A percentile compares a stretch with the other conserved stretches of the same genome.
These are phyloP conservation scores for Cyanoramphus novaezelandiae DNA, from an alignment of 2,113 vertebrate species.

Conservation along the genomic window DNA sequence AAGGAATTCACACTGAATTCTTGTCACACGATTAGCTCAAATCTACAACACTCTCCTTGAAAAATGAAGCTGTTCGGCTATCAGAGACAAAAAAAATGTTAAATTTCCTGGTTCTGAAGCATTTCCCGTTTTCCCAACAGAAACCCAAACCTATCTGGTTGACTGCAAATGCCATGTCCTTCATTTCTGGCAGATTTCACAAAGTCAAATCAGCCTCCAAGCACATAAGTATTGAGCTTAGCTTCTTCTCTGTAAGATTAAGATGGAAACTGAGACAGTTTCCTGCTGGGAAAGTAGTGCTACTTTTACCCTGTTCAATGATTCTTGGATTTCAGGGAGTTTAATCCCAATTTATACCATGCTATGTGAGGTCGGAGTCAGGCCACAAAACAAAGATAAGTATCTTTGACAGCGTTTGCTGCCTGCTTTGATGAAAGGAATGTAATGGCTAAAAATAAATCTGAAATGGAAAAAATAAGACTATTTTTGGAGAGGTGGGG, in stretches of 20 bases:
- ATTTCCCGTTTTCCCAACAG: background rate
- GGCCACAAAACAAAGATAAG: background rate
- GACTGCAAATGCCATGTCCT: background rate
- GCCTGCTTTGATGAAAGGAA: background rate
- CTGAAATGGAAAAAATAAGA: background rate
- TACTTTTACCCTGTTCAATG: background rate
- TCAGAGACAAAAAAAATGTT: background rate
- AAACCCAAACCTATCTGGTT: background rate
- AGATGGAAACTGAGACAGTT: background rate
- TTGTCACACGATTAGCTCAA: accelerated
- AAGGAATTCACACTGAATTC: background rate
- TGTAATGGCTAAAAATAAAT: background rate
- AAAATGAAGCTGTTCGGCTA: background rate
- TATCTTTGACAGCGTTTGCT: background rate
- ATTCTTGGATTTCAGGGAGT: background rate
- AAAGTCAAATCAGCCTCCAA: background rate
- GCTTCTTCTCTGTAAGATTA: background rate
- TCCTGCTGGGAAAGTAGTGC: background rate
- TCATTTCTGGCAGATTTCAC: background rate
- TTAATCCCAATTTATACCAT: background rate
- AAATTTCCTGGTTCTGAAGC: background rate
- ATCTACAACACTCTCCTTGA: background rate
- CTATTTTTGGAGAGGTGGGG: background rate
- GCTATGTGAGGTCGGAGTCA: background rate
- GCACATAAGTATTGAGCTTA: background rate